Percentiles rank a stretch among this genome's conserved stretches.
Evolutionary conservation across 2,113 vertebrate genomes (phyloP).

Genomic region (Lasiurus cinereus): DNA sequence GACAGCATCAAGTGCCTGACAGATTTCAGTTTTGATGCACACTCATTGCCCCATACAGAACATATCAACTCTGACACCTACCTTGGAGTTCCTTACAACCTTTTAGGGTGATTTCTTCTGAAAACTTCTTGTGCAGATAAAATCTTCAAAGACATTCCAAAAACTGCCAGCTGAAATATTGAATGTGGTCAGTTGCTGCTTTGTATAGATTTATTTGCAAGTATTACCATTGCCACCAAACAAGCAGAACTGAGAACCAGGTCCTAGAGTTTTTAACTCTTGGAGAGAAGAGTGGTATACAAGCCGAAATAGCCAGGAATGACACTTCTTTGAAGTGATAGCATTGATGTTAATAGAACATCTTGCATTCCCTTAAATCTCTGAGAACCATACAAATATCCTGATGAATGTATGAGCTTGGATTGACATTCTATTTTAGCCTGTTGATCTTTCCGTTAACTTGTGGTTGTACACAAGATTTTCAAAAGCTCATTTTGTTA

Average conservation of each 20-base stretch:
- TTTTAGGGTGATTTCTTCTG: slow-evolving; percentile 64
- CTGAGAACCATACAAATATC: slow-evolving; percentile 63
- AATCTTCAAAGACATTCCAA: slow-evolving; percentile 47
- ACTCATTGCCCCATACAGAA: background rate
- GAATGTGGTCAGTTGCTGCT: background rate
- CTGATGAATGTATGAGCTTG: background rate
- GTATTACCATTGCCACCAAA: background rate
- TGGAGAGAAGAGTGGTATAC: background rate
- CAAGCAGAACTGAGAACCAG: background rate
- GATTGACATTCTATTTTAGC: slow-evolving; percentile 58
- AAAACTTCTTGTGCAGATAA: slow-evolving; percentile 50
- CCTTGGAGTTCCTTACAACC: background rate
- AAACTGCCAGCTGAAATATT: slow-evolving; percentile 64
- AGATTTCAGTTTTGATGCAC: background rate
- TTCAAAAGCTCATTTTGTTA: slow-evolving; percentile 51
- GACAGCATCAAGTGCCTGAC: slow-evolving; percentile 36
- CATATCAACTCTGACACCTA: slow-evolving; percentile 1
- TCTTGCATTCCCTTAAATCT: slow-evolving; percentile 41
- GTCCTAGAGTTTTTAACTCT: background rate
- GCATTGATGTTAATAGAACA: slow-evolving; percentile 1
- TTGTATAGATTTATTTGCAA: slow-evolving; percentile 41
- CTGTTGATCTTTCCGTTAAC: slow-evolving; percentile 55
- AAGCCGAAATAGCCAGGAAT: slow-evolving; percentile 41
- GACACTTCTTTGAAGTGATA: slow-evolving; percentile 32
- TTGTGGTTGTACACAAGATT: slow-evolving; percentile 30